Percentiles rank a stretch among this genome's conserved stretches.
Evolutionary conservation across 53 echinoderm and acorn worm species (phyloP).

Genomic region (Actinopyga echinites): DNA sequence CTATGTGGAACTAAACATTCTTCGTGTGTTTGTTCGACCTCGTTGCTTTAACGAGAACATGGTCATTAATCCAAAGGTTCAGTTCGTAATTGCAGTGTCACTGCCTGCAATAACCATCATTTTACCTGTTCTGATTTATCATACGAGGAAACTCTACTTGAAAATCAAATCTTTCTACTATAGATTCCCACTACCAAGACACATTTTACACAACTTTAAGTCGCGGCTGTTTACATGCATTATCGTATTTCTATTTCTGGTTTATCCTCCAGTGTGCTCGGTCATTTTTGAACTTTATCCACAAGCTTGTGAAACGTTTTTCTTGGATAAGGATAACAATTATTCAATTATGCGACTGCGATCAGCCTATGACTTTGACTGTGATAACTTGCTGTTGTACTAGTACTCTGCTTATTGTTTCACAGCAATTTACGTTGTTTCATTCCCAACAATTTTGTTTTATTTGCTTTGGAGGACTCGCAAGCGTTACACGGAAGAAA

Average conservation of each 20-base stretch:
- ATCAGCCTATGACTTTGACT: constrained; percentile 53
- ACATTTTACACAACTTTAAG: neutral
- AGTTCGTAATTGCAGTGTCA: neutral
- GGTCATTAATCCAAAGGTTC: neutral
- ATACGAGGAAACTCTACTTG: neutral
- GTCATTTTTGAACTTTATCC: constrained; percentile 46
- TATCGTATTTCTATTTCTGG: constrained; percentile 43
- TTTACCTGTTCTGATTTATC: neutral
- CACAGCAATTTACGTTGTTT: constrained; percentile 44
- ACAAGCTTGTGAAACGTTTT: constrained; percentile 42
- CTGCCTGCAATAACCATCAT: neutral
- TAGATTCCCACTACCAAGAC: too few relatives aligned
- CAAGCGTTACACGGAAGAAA: too few relatives aligned
- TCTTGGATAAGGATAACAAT: constrained; percentile 17
- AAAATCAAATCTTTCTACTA: too few relatives aligned
- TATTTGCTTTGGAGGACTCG: constrained; percentile 17
- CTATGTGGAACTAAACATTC: neutral
- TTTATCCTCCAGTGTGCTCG: constrained; percentile 46
- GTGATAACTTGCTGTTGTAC: neutral
- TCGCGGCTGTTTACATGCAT: constrained; percentile 11
- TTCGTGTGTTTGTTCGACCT: neutral
- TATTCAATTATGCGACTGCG: neutral
- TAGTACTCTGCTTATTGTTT: constrained; percentile 45
- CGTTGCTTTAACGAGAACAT: neutral
- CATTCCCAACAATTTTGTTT: constrained; percentile 43